Conservation (phyloP, 2,888 invertebrate genomes). For the Craniophora ligustri region DNA sequence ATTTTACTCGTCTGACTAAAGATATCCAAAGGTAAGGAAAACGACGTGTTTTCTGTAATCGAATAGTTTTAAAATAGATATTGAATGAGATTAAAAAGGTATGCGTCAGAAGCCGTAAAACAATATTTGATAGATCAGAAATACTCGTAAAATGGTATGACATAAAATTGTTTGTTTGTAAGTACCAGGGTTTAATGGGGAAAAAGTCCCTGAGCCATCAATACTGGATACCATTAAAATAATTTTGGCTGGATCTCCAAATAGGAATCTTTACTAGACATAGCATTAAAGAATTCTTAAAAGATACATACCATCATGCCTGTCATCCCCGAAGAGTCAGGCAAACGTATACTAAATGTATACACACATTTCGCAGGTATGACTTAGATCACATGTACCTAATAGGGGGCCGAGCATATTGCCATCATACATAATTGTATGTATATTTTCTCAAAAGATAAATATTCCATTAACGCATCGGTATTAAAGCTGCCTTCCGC, state of each 20-base stretch:
- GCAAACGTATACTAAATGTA: too few species aligned
- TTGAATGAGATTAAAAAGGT: slow-evolving; percentile 30
- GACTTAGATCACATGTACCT: too few species aligned
- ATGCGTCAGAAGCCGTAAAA: slow-evolving; percentile 35
- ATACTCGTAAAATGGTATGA: slow-evolving; percentile 31
- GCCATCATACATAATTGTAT: too few species aligned
- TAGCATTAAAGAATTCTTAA: too few species aligned
- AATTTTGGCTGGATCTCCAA: slow-evolving; percentile 1
- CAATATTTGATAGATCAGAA: slow-evolving; percentile 25
- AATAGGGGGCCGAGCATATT: too few species aligned
- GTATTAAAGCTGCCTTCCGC: too few species aligned
- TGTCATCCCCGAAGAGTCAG: too few species aligned
- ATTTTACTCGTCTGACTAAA: too few species aligned
- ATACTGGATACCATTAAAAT: slow-evolving; percentile 6
- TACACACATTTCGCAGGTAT: too few species aligned
- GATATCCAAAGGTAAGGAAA: background rate
- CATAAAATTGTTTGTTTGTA: slow-evolving; percentile 48
- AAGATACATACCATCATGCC: too few species aligned
- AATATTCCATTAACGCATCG: too few species aligned
- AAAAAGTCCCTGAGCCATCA: slow-evolving; percentile 3
- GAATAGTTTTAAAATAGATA: slow-evolving; percentile 22
- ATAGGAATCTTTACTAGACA: background rate
- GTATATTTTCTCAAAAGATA: too few species aligned
- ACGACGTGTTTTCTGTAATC: slow-evolving; percentile 1
- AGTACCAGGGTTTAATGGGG: slow-evolving; percentile 12